Percentiles rank a stretch among this genome's conserved stretches.
Evolutionary conservation across 2,113 vertebrate species (phyloP).

Genomic region (Lanius ludovicianus): DNA sequence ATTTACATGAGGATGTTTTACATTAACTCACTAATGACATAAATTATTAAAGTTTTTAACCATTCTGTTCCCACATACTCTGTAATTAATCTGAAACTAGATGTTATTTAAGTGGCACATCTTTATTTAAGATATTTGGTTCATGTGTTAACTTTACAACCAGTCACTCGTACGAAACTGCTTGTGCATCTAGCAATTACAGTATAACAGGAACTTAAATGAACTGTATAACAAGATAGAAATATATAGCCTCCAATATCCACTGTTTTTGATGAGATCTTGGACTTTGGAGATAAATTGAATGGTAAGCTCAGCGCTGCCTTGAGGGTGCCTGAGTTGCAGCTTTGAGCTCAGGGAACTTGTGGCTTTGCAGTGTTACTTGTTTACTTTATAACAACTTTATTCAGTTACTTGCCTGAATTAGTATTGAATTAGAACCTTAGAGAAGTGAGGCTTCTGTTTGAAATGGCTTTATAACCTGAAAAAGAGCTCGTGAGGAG

Average conservation of each 20-base stretch:
- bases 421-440: conserved; percentile 17
- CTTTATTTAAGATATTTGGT: neutral
- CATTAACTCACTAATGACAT: neutral
- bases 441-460: neutral
- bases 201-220: neutral
- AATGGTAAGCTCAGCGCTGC: neutral
- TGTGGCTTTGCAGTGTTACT: neutral
- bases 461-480: neutral
- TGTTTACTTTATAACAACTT: neutral
- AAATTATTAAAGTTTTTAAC: neutral
- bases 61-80: neutral
- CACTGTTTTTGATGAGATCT: neutral
- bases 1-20: neutral
- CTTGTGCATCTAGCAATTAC: neutral
- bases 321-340: neutral
- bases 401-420: neutral
- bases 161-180: neutral
- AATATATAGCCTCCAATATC: neutral
- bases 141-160: neutral
- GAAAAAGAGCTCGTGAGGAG: neutral
- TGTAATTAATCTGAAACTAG: neutral
- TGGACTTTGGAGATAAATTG: neutral
- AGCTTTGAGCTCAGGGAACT: neutral
- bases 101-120: neutral
- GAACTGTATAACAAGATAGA: neutral